Base-by-base conservation (phyloP, 2,888 invertebrate genomes). In the Criorhina ranunculi region DNA sequence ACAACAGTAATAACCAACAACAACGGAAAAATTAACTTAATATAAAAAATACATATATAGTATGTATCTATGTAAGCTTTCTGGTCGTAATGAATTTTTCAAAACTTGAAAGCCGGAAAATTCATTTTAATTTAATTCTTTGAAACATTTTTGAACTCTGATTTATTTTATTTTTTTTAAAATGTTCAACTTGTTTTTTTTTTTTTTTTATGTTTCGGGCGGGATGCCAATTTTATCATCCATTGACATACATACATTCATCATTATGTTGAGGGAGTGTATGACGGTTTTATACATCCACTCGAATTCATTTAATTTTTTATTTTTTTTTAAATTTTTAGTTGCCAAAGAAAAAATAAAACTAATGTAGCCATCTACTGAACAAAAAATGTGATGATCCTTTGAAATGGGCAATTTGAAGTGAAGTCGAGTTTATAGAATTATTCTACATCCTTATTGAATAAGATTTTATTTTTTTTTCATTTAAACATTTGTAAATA, bases 71-170 rank as follows among this genome's bases (percentile, higher is more conserved):
- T 70, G 75, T 80, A 80, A 64, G 64, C 75, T 76, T 70, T 75
- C 53, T 80, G 75, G 80, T 70, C 66, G 66, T 85, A 85, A 85
- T 85, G 80, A 85, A 85, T 85, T 85, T 85, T 85, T 80, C 80
- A 85, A 69, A 85, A 85, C 69, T 80, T 80, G 80, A 85, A 80
- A 85, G 80, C 85, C 80, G 85, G 85, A 80, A 85, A 85, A 85
- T 79, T 85, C 85, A 70, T 85, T 80, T 85, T 80, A 85, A 85
- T 85, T 85, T 76, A 80, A 85, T 80, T 85, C 80, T 80, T 75
- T 85, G 80, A 59, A 85, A 85, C 69, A 66, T 70, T 80, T 83
- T 83, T 83, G 49, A 78, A 67, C 78, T 24, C 24, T 78, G 72
- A 67, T 72, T 77, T 72, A 66, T 55, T 64, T 76, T 72, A 42